Evolutionary conservation across 2,113 vertebrate species (phyloP), one percentile per base, ranked within the genome.

Genomic region (Scortum barcoo): DNA sequence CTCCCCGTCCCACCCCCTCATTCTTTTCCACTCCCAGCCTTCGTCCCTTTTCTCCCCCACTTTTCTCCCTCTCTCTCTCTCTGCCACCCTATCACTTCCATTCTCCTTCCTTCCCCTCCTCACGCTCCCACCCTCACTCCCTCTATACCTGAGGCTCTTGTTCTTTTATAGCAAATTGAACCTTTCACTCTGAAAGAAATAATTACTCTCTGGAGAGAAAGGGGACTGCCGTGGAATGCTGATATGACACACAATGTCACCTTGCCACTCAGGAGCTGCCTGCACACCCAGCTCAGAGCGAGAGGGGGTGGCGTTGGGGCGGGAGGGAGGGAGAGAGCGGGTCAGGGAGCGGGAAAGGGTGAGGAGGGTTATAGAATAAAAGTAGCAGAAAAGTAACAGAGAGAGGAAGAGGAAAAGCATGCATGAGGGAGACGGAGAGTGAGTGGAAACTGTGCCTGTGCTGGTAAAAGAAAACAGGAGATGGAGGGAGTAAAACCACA

Each of bases 211-310:
- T 2, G 93, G 84, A 95, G 96, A 96, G 96, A 95, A 90, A 92
- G 87, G 94, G 94, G 94, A 92, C 95, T 84, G 96, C 95, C 92
- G 86, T 16, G 72, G 95, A 96, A 96, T 95, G 96, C 96, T 96
- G 96, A 97, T 95, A 94, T 92, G 95, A 96, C 96, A 94, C 91
- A 91, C 96, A 97, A 96, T 95, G 97, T 97, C 97, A 98, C 98
- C 97, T 97, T 97, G 96, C 93, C 96, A 94, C 86, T 94, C 95
- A 93, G 94, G 88, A 92, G 81, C 89, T 75, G 91, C 83, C 76
- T 90, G 92, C 91, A 91, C 86, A 88, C 85, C 91, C 86, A 83
- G 84, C 85, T 83, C 87, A 84, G 78, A 80, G 80, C 78, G 85
- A 48, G 62, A 36, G 72, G 16, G n/a, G 5, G 57, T 16, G 51